Evolutionary conservation across 1,140 invertebrate species (phyloP), one percentile per base, ranked within the genome.

Genomic region (Eurosta solidaginis): DNA sequence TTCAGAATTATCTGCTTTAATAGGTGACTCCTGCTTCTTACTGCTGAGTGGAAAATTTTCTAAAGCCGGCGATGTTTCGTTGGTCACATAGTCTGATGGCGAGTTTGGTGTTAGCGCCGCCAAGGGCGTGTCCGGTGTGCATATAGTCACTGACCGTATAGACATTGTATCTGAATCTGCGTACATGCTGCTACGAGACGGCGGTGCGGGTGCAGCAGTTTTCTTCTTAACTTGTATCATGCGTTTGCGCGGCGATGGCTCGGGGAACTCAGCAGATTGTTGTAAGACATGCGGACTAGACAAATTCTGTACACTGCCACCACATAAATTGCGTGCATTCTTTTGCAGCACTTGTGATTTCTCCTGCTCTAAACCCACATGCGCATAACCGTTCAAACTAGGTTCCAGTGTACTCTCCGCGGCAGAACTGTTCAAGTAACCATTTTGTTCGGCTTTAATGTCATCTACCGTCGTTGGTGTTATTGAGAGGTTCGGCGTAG

Each of bases 401-500:
- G 29, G 42, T 17, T 77, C 78, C 25, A 47, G 25, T 45, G 63
- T 50, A 5, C 7, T 20, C 10, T 75, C 76, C 40, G 14, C 5
- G 22, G 47, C 1, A 3, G 29, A 10, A 27, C 20, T 74, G 22
- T 81, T 79, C 17, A 84, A 81, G 78, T 84, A 82, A 40, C 74
- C 81, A 63, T 84, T 80, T 27, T 45, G 36, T 68, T 44, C 9
- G 40, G 44, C 45, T 5, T 54, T 49, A 81, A 80, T 20, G 74
- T 76, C 0, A 4, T 40, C 33, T 17, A 27, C 9, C 17, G 50
- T 27, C 17, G 42, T 7, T 12, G 50, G 14, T 78, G 78, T 14
- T 74, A 78, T 40, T 76, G 52, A 81, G 25, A 88, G 78, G 79
- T 88, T 88, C 9, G 86, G 86, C 22, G 86, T 86, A 59, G 86